Percentiles rank a stretch among this genome's conserved stretches.
Evolutionary conservation across 1,140 invertebrate species (phyloP).

Genomic region (Drosophila suzukii): DNA sequence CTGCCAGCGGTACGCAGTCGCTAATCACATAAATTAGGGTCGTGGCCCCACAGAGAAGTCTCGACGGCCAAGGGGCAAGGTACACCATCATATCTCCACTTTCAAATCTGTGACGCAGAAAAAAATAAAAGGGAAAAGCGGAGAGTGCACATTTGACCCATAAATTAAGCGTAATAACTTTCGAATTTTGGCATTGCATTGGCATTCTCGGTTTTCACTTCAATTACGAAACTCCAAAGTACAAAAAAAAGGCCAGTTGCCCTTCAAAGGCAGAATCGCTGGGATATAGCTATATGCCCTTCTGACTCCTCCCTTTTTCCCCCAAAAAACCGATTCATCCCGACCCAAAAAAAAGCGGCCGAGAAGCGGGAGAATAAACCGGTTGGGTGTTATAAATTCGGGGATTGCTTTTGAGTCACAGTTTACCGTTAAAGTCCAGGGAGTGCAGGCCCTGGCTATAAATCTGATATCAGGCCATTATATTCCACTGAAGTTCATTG

Average conservation of each 20-base stretch:
- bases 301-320: background rate
- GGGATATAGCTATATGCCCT: conserved; percentile 25
- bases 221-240: conserved; percentile 64
- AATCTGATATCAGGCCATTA: conserved; percentile 58
- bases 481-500: conserved; percentile 46
- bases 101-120: conserved; percentile 77
- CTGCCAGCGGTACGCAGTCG: conserved; percentile 57
- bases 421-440: conserved; percentile 68
- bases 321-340: conserved; percentile 4
- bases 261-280: conserved; percentile 46
- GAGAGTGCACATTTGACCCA: conserved; percentile 73
- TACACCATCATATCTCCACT: conserved; percentile 56
- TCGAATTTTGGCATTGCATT: conserved; percentile 70
- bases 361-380: conserved; percentile 33
- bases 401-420: conserved; percentile 58
- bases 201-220: conserved; percentile 70
- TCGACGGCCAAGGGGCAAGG: background rate
- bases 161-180: conserved; percentile 82
- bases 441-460: conserved; percentile 43
- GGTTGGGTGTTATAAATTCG: conserved; percentile 64
- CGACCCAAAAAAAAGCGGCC: background rate
- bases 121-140: conserved; percentile 50
- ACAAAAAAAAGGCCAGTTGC: conserved; percentile 46
- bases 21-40: conserved; percentile 81
- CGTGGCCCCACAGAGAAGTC: conserved; percentile 43